phyloP scores from a whole-genome alignment of 2,113 vertebrate species.

The Clinocottus analis region DNA sequence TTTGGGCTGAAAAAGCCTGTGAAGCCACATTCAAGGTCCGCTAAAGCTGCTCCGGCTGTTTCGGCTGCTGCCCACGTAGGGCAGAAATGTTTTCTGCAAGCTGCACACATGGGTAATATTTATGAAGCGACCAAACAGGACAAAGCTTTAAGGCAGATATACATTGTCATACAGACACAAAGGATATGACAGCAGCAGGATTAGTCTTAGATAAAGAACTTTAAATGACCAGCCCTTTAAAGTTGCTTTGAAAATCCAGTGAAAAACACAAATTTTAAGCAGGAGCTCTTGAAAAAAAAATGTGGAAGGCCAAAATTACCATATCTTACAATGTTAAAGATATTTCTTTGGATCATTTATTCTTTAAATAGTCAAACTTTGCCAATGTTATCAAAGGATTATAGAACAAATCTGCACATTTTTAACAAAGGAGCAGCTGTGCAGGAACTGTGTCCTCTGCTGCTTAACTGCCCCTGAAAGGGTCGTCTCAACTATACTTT shows the following conservation, averaged over 20 bases:
- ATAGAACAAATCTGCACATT: not conserved
- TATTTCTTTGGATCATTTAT: not conserved
- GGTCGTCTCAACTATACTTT: conserved; percentile 1
- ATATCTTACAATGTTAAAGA: not conserved
- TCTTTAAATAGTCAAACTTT: not conserved
- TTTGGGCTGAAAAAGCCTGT: conserved; percentile 44
- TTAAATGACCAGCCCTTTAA: not conserved
- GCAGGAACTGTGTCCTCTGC: not conserved
- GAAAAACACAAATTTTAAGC: conserved; percentile 4
- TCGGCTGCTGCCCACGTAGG: conserved; percentile 7
- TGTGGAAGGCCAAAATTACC: not conserved
- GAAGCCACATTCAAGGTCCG: conserved; percentile 44
- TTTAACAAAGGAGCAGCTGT: not conserved
- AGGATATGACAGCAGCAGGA: not conserved
- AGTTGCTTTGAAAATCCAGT: conserved; percentile 21
- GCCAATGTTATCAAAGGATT: not conserved
- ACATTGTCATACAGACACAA: not conserved
- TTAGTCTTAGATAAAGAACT: not conserved
- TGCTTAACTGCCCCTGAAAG: not conserved
- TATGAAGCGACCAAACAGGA: conserved; percentile 7
- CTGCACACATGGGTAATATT: conserved; percentile 31
- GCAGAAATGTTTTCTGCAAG: conserved; percentile 22
- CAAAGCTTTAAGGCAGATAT: not conserved
- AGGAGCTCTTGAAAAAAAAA: not conserved
- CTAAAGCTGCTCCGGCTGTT: conserved; percentile 31